Conservation (phyloP, 2,888 invertebrate genomes). For the Venusia cambrica region DNA sequence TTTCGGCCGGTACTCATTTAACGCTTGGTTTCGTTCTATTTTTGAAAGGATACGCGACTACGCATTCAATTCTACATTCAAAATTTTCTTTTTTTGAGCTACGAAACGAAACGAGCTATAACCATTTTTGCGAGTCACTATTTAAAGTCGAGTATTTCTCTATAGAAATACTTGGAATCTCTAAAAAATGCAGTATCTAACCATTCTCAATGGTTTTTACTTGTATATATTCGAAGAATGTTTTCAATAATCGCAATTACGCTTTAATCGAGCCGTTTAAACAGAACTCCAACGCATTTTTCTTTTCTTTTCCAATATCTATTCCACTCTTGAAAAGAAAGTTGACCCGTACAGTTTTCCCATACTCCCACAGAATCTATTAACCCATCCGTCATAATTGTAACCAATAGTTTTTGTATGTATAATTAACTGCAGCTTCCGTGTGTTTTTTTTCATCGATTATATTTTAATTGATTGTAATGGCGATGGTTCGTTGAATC, state of each 20-base stretch:
- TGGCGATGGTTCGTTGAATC: conserved; percentile 60
- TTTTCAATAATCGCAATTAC: no score
- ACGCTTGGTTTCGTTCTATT: conserved; percentile 52
- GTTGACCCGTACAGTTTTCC: conserved; percentile 61
- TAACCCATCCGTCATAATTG: conserved; percentile 60
- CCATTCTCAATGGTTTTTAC: no score
- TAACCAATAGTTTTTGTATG: conserved; percentile 50
- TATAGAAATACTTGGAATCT: no score
- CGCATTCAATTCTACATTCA: conserved; percentile 13
- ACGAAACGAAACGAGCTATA: no score
- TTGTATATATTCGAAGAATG: no score
- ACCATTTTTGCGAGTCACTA: no score
- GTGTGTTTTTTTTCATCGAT: conserved; percentile 60
- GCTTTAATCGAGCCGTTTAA: conserved; percentile 8
- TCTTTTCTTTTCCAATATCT: conserved; percentile 19
- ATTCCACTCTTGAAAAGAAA: conserved; percentile 48
- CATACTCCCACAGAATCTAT: conserved; percentile 56
- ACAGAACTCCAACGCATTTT: not conserved
- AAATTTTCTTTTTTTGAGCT: conserved; percentile 1
- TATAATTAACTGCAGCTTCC: conserved; percentile 63
- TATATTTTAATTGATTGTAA: conserved; percentile 59
- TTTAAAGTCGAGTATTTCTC: no score
- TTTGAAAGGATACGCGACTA: conserved; percentile 32
- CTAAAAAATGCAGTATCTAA: no score
- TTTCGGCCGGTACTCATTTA: conserved; percentile 62